A percentile compares a stretch with the other conserved stretches of the same genome.
Evolutionary conservation across 2,888 invertebrate species (phyloP).

Genomic region (Ectemnius lituratus): DNA sequence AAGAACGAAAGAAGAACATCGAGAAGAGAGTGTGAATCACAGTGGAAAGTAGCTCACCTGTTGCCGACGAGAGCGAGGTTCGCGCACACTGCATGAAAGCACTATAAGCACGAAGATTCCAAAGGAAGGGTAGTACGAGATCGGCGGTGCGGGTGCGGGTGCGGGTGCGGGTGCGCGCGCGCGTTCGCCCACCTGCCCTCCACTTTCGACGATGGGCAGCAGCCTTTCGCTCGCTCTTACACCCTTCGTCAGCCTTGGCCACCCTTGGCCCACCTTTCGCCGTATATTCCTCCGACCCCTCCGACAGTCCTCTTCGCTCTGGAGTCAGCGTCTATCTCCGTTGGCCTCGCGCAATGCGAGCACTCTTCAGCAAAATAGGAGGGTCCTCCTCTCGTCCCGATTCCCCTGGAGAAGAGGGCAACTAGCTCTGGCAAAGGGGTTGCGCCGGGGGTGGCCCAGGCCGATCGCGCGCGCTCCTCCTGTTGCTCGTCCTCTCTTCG

Average conservation of each 20-base stretch:
- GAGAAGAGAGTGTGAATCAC: neutral
- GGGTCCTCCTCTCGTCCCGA: neutral
- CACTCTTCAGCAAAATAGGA: neutral
- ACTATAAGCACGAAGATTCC: constrained; percentile 32
- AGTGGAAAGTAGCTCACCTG: constrained; percentile 52
- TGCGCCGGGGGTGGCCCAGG: neutral
- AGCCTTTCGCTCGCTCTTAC: neutral
- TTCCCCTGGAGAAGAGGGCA: neutral
- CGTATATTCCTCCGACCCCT: neutral
- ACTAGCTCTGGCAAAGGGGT: neutral
- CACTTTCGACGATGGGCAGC: neutral
- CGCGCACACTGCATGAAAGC: constrained; percentile 23
- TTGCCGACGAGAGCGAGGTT: constrained; percentile 55
- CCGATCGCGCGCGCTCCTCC: neutral
- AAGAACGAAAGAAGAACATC: neutral
- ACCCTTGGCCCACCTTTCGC: neutral
- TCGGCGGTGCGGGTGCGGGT: constrained; percentile 28
- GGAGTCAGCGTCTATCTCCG: neutral
- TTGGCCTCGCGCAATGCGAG: neutral
- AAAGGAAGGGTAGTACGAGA: constrained; percentile 40
- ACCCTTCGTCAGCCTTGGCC: neutral
- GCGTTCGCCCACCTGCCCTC: constrained; percentile 4
- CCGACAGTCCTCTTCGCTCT: neutral
- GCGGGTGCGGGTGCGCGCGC: constrained; percentile 39
- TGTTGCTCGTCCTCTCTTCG: constrained; percentile 7